Percentiles rank a stretch among this genome's conserved stretches.
phyloP scores from a whole-genome alignment of 2,888 invertebrate genomes.

The Epinotia ramella region DNA sequence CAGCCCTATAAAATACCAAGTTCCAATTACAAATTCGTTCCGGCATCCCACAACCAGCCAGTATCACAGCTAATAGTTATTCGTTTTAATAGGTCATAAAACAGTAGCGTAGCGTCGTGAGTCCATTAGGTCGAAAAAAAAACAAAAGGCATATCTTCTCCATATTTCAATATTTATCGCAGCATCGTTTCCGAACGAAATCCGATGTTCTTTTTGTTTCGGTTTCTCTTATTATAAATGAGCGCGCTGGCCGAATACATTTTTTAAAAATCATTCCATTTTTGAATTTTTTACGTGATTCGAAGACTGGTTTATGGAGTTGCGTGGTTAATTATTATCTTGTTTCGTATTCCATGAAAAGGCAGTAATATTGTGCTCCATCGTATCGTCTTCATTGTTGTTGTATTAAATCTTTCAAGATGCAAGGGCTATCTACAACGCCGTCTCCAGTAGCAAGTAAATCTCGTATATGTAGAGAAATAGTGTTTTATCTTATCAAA shows the following conservation, averaged over 20 bases:
- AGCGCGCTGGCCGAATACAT: conserved; percentile 62
- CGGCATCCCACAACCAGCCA: conserved; percentile 45
- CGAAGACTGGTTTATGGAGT: conserved; percentile 40
- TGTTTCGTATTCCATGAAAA: conserved; percentile 26
- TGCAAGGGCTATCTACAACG: neutral
- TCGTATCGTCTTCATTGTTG: neutral
- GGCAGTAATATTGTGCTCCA: conserved; percentile 12
- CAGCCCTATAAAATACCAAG: conserved; percentile 42
- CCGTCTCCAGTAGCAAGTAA: neutral
- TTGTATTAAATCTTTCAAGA: neutral
- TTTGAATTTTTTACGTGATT: conserved; percentile 63
- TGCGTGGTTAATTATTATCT: conserved; percentile 34
- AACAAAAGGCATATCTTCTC: conserved; percentile 77
- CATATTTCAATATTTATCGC: conserved; percentile 85
- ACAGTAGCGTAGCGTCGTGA: conserved; percentile 72
- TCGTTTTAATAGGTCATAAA: conserved; percentile 76
- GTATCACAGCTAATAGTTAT: conserved; percentile 54
- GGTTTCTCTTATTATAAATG: conserved; percentile 79
- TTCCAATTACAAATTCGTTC: conserved; percentile 57
- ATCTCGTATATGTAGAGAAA: neutral
- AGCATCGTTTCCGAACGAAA: conserved; percentile 82
- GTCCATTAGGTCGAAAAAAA: conserved; percentile 62
- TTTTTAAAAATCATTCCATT: conserved; percentile 73
- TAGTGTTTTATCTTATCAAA: no score
- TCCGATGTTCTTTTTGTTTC: conserved; percentile 64